Evolutionary conservation across 2,797 vertebrate species (phyloP).

Genomic region (Rhincodon typus): DNA sequence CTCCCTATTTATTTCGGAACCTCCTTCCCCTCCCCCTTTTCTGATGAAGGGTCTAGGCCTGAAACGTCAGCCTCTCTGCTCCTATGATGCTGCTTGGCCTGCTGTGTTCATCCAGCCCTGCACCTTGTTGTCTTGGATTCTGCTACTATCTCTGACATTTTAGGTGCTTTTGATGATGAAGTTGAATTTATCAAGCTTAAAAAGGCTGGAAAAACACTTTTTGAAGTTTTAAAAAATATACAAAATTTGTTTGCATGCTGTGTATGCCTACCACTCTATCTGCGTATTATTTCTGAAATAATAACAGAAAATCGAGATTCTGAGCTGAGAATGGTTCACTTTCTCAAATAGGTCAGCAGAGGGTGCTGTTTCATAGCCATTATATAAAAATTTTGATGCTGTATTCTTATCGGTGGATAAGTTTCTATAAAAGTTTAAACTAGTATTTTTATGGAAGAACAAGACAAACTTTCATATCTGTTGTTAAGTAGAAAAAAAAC

Average conservation of each 20-base stretch:
- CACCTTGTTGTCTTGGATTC: no score
- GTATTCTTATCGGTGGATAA: neutral
- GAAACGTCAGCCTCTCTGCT: no score
- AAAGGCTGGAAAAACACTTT: neutral
- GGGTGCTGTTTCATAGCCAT: neutral
- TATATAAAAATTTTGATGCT: neutral
- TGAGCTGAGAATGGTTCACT: neutral
- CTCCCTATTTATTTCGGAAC: no score
- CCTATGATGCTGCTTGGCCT: no score
- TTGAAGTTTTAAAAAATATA: neutral
- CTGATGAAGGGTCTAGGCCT: no score
- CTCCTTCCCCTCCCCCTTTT: no score
- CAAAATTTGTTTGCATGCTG: neutral
- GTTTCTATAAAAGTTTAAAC: neutral
- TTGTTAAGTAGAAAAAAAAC: neutral
- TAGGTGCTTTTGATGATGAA: neutral
- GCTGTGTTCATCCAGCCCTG: no score
- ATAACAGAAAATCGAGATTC: neutral
- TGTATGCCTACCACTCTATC: no score
- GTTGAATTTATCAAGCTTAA: neutral
- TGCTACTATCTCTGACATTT: no score
- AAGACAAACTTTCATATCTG: neutral
- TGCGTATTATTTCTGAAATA: no score
- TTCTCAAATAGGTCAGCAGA: neutral
- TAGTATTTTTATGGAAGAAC: neutral